phyloP scores from a whole-genome alignment of 2,113 vertebrate genomes.

The Turnix velox region DNA sequence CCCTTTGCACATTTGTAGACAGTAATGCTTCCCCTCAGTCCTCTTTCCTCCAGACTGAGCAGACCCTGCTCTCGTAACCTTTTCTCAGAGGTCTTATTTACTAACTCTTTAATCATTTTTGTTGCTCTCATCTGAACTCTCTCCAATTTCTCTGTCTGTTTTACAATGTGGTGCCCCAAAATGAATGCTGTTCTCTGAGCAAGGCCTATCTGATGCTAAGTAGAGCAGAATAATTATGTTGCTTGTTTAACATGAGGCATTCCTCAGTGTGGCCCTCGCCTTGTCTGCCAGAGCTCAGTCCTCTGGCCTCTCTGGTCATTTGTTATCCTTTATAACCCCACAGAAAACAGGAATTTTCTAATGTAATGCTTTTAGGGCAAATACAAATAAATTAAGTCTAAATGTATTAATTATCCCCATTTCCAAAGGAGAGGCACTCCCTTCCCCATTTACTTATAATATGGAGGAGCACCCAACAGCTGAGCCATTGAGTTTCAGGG shows the following conservation, averaged over 20 bases:
- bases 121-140: constrained; percentile 51
- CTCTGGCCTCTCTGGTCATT: constrained; percentile 30
- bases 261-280: not conserved
- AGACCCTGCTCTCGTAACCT: constrained; percentile 28
- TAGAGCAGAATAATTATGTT: constrained; percentile 61
- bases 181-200: not conserved
- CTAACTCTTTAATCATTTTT: constrained; percentile 62
- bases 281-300: not conserved
- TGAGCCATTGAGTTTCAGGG: not conserved
- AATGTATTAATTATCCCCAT: not conserved
- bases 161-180: constrained; percentile 38
- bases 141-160: constrained; percentile 21
- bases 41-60: constrained; percentile 42
- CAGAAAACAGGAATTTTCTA: not conserved
- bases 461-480: not conserved
- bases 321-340: constrained; percentile 17
- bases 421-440: not conserved
- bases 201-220: constrained; percentile 39
- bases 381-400: not conserved
- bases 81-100: constrained; percentile 69
- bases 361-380: not conserved
- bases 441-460: not conserved
- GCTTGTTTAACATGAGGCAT: constrained; percentile 54
- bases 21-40: constrained; percentile 62
- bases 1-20: constrained; percentile 47